phyloP scores from a whole-genome alignment of 2,888 invertebrate species.

The Melipona beecheii region DNA sequence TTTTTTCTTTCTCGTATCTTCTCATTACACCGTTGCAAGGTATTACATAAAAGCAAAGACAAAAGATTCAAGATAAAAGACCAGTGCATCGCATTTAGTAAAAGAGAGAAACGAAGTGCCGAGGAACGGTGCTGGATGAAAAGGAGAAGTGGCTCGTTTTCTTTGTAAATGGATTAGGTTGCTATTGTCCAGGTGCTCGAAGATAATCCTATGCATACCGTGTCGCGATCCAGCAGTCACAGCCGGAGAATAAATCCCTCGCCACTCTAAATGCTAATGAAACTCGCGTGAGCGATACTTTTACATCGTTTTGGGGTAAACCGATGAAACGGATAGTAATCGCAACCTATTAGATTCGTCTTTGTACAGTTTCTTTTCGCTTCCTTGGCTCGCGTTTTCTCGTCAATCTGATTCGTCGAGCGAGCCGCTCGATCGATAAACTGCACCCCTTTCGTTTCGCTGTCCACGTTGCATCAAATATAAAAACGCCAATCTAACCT shows the following conservation, averaged over 20 bases:
- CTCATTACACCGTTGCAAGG: slow-evolving; percentile 48
- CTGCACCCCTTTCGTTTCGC: neutral
- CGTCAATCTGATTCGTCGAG: neutral
- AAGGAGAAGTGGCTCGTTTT: slow-evolving; percentile 64
- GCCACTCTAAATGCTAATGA: slow-evolving; percentile 80
- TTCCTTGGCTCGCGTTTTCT: neutral
- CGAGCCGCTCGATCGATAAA: neutral
- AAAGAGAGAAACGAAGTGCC: slow-evolving; percentile 6
- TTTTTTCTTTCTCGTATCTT: neutral
- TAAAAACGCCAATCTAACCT: neutral
- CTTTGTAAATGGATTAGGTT: slow-evolving; percentile 71
- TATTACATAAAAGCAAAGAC: slow-evolving; percentile 1
- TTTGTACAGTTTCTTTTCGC: slow-evolving; percentile 22
- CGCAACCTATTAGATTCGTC: slow-evolving; percentile 33
- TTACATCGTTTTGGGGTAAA: slow-evolving; percentile 68
- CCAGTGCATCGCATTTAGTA: neutral
- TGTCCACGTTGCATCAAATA: neutral
- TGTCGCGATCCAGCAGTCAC: slow-evolving; percentile 74
- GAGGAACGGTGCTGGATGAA: neutral
- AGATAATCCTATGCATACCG: slow-evolving; percentile 77
- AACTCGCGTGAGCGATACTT: slow-evolving; percentile 69
- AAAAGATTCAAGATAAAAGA: slow-evolving; percentile 47
- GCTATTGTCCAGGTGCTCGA: slow-evolving; percentile 70
- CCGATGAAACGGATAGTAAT: slow-evolving; percentile 63
- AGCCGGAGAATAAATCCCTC: slow-evolving; percentile 76